Percentiles rank a stretch among this genome's conserved stretches.
phyloP scores from a whole-genome alignment of 1,140 invertebrate genomes.

The Brachionus angularis region DNA sequence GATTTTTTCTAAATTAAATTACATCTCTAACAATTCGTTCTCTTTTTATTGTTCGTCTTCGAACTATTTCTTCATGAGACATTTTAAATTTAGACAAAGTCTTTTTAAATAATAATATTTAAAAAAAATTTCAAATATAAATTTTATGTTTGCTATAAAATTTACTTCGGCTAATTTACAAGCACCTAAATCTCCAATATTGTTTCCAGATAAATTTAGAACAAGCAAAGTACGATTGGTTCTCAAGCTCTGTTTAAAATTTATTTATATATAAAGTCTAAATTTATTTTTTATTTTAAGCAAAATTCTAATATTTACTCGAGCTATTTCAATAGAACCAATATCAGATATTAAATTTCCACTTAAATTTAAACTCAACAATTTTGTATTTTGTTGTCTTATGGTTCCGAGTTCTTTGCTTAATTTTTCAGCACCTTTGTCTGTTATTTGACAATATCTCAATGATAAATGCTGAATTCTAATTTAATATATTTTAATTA shows the following conservation, averaged over 20 bases:
- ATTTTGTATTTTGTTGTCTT: constrained; percentile 51
- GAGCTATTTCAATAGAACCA: constrained; percentile 51
- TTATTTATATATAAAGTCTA: too few relatives aligned
- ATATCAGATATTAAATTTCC: constrained; percentile 54
- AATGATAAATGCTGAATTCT: constrained; percentile 50
- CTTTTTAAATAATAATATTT: background rate
- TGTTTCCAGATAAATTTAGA: constrained; percentile 52
- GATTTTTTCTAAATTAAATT: too few relatives aligned
- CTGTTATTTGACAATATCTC: constrained; percentile 52
- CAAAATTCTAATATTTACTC: background rate
- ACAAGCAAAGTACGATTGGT: constrained; percentile 55
- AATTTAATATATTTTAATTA: background rate
- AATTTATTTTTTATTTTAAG: background rate
- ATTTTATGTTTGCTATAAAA: too few relatives aligned
- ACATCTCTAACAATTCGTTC: constrained; percentile 26
- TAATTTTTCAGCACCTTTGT: constrained; percentile 51
- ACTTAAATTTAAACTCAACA: constrained; percentile 53
- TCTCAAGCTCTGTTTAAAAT: constrained; percentile 50
- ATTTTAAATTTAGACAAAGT: constrained; percentile 53
- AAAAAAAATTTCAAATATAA: background rate
- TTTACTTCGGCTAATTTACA: constrained; percentile 52
- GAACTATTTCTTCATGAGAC: constrained; percentile 57
- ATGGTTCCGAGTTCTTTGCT: constrained; percentile 51
- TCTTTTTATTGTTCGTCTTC: constrained; percentile 47
- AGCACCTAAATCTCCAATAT: constrained; percentile 53